Evolutionary conservation across 2,113 vertebrate genomes (phyloP), one percentile per base, ranked within the genome.

Genomic region (Coracopsis vasa): DNA sequence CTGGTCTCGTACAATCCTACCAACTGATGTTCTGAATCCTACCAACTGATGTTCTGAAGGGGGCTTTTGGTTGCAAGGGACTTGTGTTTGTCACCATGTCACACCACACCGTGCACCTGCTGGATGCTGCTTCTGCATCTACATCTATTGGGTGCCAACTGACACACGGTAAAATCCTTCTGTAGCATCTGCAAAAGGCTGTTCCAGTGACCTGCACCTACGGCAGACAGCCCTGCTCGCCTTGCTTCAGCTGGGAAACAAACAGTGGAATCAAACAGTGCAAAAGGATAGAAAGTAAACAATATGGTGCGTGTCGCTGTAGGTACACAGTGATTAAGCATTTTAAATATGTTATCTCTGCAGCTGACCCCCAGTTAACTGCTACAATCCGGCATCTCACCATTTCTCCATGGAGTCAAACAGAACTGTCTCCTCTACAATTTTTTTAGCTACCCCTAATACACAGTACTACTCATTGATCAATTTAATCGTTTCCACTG

Each of bases 81-180:
- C 29, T 14, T 75, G 29, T 21, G 21, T 80, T 74, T 69, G 35
- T 82, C 35, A 9, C 31, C 1, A 0, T 23, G 9, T 65, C 11
- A 41, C 47, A 24, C 44, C 3, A 6, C 5, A 58, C 69, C 12
- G 13, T 4, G 19, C 16, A 31, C 17, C 50, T 53, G n/a, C 78
- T 39, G 48, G 18, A 44, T 64, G 14, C 72, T 70, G 10, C 71
- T 80, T 51, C 6, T 35, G 31, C 48, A 47, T 10, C 65, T 13
- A 23, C 7, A 10, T 9, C 56, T 39, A 31, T 13, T 31, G 33
- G 45, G 33, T 0, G 0, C 24, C 50, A 65, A 1, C 18, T 67
- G 47, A 15, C 42, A 51, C 14, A 8, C 2, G 4, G 18, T 14
- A 41, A 80, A 84, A 35, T 15, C 25, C 50, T 41, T 41, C 56